phyloP scores from a whole-genome alignment of 2,113 vertebrate genomes.

The Numenius arquata region DNA sequence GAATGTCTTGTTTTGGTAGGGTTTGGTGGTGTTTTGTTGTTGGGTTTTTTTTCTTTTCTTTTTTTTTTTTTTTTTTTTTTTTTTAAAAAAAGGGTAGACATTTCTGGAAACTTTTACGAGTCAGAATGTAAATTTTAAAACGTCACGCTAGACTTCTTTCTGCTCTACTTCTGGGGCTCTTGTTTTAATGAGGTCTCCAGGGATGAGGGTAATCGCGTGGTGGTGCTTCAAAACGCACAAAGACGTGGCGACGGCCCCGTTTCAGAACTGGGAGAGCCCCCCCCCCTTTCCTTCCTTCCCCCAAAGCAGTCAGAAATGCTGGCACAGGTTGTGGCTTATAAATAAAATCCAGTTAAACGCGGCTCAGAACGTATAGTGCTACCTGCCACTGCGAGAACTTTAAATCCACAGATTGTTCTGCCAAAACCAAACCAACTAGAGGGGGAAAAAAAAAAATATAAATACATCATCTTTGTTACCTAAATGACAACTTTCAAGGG shows the following conservation, averaged over 20 bases:
- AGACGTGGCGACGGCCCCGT: not conserved
- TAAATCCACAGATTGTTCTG: not conserved
- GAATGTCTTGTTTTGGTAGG: conserved; percentile 48
- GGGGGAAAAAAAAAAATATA: not conserved
- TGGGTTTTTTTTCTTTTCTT: not conserved
- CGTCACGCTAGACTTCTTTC: not conserved
- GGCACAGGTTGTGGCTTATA: not conserved
- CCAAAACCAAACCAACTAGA: not conserved
- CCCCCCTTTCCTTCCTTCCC: not conserved
- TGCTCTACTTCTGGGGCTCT: not conserved
- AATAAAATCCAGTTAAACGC: not conserved
- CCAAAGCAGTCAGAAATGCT: not conserved
- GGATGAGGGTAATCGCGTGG: not conserved
- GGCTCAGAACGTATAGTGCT: not conserved
- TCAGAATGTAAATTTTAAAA: not conserved
- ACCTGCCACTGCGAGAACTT: not conserved
- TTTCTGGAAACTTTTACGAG: conserved; percentile 28
- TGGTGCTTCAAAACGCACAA: not conserved
- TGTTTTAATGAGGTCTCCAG: conserved; percentile 23
- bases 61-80: not conserved
- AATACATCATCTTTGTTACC: not conserved
- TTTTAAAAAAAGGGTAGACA: not conserved
- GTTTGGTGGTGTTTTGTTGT: not conserved
- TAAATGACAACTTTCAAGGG: not conserved
- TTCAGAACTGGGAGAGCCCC: not conserved